Evolutionary conservation across 1,140 invertebrate species (phyloP), one percentile per base, ranked within the genome.

Genomic region (Microvelia longipes): DNA sequence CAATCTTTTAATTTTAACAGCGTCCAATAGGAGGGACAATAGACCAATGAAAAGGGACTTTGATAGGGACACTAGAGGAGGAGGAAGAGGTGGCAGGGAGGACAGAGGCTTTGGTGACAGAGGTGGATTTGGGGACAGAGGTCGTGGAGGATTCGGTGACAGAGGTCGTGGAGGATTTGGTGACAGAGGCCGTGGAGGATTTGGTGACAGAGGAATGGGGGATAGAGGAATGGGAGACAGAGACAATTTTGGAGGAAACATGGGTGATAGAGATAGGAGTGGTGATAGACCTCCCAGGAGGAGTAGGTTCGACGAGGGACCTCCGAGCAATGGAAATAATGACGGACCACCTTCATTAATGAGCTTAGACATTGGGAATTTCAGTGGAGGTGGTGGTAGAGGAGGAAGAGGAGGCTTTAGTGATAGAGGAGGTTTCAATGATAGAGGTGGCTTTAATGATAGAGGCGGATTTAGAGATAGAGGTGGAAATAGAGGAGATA

Each of bases 91-190:
- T 13, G 25, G 62, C 15, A 64, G 25, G 15, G 62, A 64, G 5
- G 62, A 64, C 25, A 61, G 68, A 62, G 66, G 64, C 19, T 67
- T 30, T 68, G 70, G 70, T 28, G 70, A 30, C 28, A 26, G 24
- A 15, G 61, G 68, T 26, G 61, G 68, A 26, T 26, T 27, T 28
- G 26, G 61, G 15, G 11, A 60, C 19, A 11, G 35, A 11, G 11
- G 35, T 60, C 11, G 62, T 64, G 62, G 62, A 13, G 62, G 62
- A 64, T 24, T 15, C 25, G 62, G 62, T 11, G 62, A 26, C 19
- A 61, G 68, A 62, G 69, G 28, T 19, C 26, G 24, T 68, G 70
- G 67, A 28, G 67, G 68, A 27, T 26, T 19, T 1, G 14, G 50
- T 60, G 24, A 60, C 13, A 68, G 68, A 28, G 29, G 27, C n/a